A percentile compares a stretch with the other conserved stretches of the same genome.
Conservation (phyloP, 2,113 vertebrate species). For the Oenanthe melanoleuca region DNA sequence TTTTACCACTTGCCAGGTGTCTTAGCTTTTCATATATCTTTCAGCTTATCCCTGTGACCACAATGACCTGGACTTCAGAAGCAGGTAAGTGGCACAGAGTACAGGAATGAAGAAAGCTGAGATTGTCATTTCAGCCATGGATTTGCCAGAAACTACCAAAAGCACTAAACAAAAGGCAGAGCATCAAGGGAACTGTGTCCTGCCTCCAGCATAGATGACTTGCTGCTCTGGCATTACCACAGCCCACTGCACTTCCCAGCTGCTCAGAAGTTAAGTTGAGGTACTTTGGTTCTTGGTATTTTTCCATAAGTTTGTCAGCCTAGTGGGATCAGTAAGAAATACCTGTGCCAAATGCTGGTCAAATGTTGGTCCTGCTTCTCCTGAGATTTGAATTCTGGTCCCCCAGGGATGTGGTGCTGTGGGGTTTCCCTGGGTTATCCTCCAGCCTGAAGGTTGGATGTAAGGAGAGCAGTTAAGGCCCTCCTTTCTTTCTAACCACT, state of each 20-base stretch:
- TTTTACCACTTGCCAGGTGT: background rate
- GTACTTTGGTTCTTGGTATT: background rate
- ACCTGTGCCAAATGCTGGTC: background rate
- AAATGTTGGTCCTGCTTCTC: background rate
- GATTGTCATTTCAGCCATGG: background rate
- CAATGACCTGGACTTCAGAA: background rate
- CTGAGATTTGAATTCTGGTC: background rate
- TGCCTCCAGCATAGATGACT: background rate
- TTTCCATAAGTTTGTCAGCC: background rate
- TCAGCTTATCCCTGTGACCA: background rate
- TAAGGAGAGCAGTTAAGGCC: background rate
- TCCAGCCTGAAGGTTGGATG: background rate
- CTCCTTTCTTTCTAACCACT: background rate
- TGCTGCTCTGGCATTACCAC: background rate
- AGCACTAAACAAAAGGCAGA: background rate
- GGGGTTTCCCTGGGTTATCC: background rate
- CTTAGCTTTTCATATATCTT: background rate
- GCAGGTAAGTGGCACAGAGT: background rate
- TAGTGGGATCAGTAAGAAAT: background rate
- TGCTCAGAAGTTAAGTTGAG: background rate
- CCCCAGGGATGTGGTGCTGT: background rate
- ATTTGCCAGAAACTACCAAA: background rate
- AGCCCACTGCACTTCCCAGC: background rate
- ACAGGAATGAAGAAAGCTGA: background rate
- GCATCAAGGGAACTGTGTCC: background rate